Percentiles rank a stretch among this genome's conserved stretches.
Evolutionary conservation across 2,888 invertebrate genomes (phyloP).

Genomic region (Argyra leucocephala): DNA sequence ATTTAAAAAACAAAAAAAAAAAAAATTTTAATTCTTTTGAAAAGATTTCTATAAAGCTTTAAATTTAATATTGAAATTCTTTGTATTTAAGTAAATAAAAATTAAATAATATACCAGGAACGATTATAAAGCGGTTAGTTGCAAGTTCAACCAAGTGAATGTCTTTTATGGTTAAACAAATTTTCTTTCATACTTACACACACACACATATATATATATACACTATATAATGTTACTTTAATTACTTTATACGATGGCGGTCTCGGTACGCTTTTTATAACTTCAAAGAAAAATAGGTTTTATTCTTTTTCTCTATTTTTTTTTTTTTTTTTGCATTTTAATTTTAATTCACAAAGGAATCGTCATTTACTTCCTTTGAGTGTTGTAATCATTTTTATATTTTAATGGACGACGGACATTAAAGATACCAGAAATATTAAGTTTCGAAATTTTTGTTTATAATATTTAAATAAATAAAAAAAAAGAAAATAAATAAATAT

Average conservation of each 20-base stretch:
- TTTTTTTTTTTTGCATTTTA: background rate
- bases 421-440: slow-evolving; percentile 6
- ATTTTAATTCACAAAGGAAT: slow-evolving; percentile 1
- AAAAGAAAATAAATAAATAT: too few relatives aligned
- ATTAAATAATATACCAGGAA: background rate
- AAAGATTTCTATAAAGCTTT: too few relatives aligned
- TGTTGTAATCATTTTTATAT: too few relatives aligned
- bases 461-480: too few relatives aligned
- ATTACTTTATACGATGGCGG: background rate
- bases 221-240: background rate
- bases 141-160: background rate
- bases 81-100: background rate
- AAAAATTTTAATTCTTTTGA: too few relatives aligned
- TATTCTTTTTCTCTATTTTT: background rate
- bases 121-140: background rate
- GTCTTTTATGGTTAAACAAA: background rate
- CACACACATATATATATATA: background rate
- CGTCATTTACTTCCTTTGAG: background rate
- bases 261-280: background rate
- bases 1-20: background rate
- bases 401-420: background rate
- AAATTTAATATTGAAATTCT: too few relatives aligned
- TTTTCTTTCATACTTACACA: background rate
- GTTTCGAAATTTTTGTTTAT: background rate
- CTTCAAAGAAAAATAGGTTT: background rate